Evolutionary conservation across 2,888 invertebrate species (phyloP).

Genomic region (Erebia aethiops): DNA sequence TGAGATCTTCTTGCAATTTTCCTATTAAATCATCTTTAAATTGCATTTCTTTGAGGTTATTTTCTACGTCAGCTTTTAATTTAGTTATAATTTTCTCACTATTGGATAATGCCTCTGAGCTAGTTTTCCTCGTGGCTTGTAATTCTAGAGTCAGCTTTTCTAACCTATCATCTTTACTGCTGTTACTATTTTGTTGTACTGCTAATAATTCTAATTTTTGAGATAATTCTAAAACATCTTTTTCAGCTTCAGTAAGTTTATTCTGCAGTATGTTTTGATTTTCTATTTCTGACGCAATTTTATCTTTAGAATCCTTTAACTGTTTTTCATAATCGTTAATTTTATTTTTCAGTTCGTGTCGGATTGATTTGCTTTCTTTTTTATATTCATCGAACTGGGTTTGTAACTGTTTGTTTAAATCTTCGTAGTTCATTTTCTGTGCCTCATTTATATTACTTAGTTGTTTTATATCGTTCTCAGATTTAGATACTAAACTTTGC

Average conservation of each 20-base stretch:
- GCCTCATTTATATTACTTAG: conserved; percentile 74
- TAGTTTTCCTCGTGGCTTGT: conserved; percentile 65
- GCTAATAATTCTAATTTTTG: conserved; percentile 72
- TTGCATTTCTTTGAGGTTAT: conserved; percentile 68
- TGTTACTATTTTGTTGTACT: conserved; percentile 68
- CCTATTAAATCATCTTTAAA: conserved; percentile 65
- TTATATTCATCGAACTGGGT: conserved; percentile 71
- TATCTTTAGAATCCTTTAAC: conserved; percentile 66
- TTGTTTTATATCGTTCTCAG: conserved; percentile 75
- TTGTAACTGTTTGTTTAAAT: conserved; percentile 73
- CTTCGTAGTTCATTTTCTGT: conserved; percentile 76
- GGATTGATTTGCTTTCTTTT: conserved; percentile 75
- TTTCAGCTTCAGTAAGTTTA: conserved; percentile 66
- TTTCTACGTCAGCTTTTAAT: conserved; percentile 66
- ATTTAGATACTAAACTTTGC: conserved; percentile 66
- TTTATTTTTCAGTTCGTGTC: conserved; percentile 79
- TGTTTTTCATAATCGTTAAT: conserved; percentile 81
- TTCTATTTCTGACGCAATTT: conserved; percentile 63
- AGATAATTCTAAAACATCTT: conserved; percentile 62
- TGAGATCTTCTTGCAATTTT: conserved; percentile 70
- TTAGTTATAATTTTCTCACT: conserved; percentile 66
- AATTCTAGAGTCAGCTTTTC: conserved; percentile 73
- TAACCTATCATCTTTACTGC: conserved; percentile 69
- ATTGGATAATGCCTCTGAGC: conserved; percentile 61
- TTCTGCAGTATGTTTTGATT: conserved; percentile 67